Conservation (phyloP, 2,888 invertebrate genomes). For the Eupeodes latifasciatus region DNA sequence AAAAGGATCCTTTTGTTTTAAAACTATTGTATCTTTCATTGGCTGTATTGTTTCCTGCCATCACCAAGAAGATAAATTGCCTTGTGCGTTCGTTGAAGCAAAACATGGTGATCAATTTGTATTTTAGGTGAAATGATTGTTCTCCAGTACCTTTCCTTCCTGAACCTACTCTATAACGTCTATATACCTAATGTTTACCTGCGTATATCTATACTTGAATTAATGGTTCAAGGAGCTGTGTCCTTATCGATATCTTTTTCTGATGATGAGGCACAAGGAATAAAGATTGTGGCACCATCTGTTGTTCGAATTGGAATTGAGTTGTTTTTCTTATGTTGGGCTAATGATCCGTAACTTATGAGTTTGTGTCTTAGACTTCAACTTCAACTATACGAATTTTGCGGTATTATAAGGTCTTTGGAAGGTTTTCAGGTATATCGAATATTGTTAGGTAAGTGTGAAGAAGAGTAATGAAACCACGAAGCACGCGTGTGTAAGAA, state of each 20-base stretch:
- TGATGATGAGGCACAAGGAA: slow-evolving; percentile 4
- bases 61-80: slow-evolving; percentile 56
- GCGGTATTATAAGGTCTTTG: too few species aligned
- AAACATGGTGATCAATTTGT: slow-evolving; percentile 45
- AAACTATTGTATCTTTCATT: slow-evolving; percentile 21
- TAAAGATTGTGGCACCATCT: slow-evolving; percentile 70
- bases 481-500: slow-evolving; percentile 67
- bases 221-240: slow-evolving; percentile 18
- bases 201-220: neutral
- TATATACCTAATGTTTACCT: neutral
- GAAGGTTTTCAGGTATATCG: neutral
- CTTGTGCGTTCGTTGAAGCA: slow-evolving; percentile 65
- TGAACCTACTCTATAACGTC: too few species aligned
- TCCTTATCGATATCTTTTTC: slow-evolving; percentile 9
- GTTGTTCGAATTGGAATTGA: slow-evolving; percentile 63
- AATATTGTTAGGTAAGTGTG: slow-evolving; percentile 52
- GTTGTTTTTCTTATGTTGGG: slow-evolving; percentile 72
- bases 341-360: slow-evolving; percentile 76
- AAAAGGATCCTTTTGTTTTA: slow-evolving; percentile 47
- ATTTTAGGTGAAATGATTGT: slow-evolving; percentile 48
- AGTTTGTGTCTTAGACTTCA: slow-evolving; percentile 50
- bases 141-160: neutral
- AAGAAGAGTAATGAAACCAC: slow-evolving; percentile 67
- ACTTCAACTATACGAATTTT: neutral
- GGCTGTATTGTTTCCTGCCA: slow-evolving; percentile 25